Base-by-base conservation (phyloP, 2,888 invertebrate species). In the Platycnemis pennipes region DNA sequence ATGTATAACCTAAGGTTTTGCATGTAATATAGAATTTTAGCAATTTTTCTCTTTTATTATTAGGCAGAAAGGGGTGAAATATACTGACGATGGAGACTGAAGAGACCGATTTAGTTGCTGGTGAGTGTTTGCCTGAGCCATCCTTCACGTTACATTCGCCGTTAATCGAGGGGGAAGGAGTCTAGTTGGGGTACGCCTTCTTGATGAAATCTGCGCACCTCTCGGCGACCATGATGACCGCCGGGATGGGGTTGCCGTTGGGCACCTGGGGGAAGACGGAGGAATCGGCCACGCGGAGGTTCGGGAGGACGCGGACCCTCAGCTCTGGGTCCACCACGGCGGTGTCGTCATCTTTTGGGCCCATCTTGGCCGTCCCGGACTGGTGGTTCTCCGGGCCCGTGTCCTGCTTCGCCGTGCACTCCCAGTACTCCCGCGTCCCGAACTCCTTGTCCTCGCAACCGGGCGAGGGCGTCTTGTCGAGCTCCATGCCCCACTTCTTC, bases 211-310 rank as follows among this genome's bases (percentile, higher is more conserved):
- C 95, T 3, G 96, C 95, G 0, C 95, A 95, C 94, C 96, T 96
- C 94, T 96, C 96, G 13, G 95, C 96, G 44, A 95, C 95, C 95
- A 96, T 95, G 31, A 96, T 94, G 46, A 96, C 95, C n/a, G 95
- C 94, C 7, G 96, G 95, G 2, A 95, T 95, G 3, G 96, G 95
- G 91, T 96, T 96, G 86, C 96, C 96, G 88, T 96, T 96, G n/a
- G 96, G 96, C 11, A 96, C 95, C 49, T 95, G 95, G 0, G 96
- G 96, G 95, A 96, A 96, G 88, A 96, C 95, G 88, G 96, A 96
- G 13, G 96, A 96, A 95, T 96, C 96, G 49, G 96, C 96, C 49
- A 96, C 96, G 86, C 96, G 95, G 13, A 96, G 95, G 63, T 96
- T 96, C n/a, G 95, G 95, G 3, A 96, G 95, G 4, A 96, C 96